These are phyloP conservation scores for Cerastis rubricosa DNA, from an alignment of 2,888 invertebrate genomes.

Conservation along the genomic window DNA sequence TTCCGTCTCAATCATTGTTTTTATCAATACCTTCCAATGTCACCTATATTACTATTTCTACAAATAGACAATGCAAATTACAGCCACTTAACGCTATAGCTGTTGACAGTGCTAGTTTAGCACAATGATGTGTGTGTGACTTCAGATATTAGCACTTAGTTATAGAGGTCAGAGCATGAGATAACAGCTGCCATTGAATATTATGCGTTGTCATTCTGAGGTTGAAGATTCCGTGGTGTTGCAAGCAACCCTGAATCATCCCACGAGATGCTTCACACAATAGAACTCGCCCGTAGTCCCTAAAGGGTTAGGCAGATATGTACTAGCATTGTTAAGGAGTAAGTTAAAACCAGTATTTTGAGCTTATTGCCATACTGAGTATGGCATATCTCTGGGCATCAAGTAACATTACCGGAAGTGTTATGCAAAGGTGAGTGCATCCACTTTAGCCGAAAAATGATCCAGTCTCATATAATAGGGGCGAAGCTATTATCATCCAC, in stretches of 20 bases:
- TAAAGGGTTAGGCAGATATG: not conserved
- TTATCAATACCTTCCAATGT: constrained; percentile 17
- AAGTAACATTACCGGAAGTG: not conserved
- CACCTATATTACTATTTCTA: constrained; percentile 29
- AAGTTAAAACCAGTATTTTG: not conserved
- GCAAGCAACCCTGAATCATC: constrained; percentile 6
- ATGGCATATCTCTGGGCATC: not conserved
- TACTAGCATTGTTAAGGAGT: too few species aligned
- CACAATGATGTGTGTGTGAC: constrained; percentile 29
- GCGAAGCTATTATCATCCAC: not conserved
- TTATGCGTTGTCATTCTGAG: constrained; percentile 43
- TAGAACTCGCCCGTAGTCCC: not conserved
- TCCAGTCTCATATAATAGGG: not conserved
- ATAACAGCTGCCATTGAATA: constrained; percentile 35
- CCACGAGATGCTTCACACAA: not conserved
- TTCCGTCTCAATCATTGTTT: not conserved
- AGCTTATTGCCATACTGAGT: not conserved
- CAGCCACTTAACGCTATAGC: constrained; percentile 46
- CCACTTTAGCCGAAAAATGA: not conserved
- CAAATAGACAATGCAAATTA: constrained; percentile 41
- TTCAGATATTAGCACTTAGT: constrained; percentile 57
- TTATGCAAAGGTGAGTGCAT: not conserved
- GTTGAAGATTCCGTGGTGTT: not conserved
- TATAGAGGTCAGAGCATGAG: constrained; percentile 55
- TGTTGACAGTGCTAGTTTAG: constrained; percentile 49